Evolutionary conservation across 1,140 invertebrate species (phyloP).

Genomic region (Listronotus oregonensis): DNA sequence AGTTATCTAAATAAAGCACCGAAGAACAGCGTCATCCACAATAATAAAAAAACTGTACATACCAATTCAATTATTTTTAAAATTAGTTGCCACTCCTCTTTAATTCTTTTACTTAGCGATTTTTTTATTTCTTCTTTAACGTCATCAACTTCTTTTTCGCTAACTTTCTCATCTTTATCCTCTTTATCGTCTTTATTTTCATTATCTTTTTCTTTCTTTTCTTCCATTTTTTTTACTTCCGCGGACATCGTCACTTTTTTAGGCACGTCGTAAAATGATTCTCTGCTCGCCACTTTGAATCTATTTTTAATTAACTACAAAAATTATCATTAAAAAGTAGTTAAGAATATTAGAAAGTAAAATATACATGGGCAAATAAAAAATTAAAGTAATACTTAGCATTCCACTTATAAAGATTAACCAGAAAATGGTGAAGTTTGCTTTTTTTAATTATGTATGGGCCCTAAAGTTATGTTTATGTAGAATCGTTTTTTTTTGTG

Average conservation of each 20-base stretch:
- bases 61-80: constrained; percentile 52
- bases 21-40: too few relatives aligned
- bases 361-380: too few relatives aligned
- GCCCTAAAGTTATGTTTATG: too few relatives aligned
- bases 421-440: too few relatives aligned
- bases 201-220: constrained; percentile 13
- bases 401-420: too few relatives aligned
- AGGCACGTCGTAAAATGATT: constrained; percentile 45
- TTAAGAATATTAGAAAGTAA: too few relatives aligned
- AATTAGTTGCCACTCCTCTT: constrained; percentile 48
- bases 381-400: too few relatives aligned
- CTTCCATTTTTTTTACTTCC: constrained; percentile 32
- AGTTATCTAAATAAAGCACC: too few relatives aligned
- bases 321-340: too few relatives aligned
- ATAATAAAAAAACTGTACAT: constrained; percentile 27
- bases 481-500: too few relatives aligned
- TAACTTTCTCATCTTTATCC: constrained; percentile 22
- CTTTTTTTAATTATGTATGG: too few relatives aligned
- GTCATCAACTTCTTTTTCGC: constrained; percentile 35
- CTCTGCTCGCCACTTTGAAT: constrained; percentile 31
- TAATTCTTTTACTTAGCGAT: constrained; percentile 20
- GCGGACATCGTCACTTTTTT: constrained; percentile 32
- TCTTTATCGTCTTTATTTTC: constrained; percentile 13
- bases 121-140: constrained; percentile 39
- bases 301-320: too few relatives aligned